Conservation (phyloP, 2,797 vertebrate species). For the Enteromius paludinosus region DNA sequence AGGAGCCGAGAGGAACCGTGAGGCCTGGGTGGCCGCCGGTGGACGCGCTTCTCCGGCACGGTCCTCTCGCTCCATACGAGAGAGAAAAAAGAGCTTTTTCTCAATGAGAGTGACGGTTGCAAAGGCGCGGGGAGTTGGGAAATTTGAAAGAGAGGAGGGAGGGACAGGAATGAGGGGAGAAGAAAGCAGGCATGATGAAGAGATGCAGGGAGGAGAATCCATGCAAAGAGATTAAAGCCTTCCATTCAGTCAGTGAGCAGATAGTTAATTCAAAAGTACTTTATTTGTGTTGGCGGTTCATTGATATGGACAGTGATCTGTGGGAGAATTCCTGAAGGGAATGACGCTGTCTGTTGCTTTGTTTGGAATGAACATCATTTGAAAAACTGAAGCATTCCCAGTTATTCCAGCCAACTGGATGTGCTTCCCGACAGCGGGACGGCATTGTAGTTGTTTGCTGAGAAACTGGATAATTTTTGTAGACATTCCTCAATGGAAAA, state of each 20-base stretch:
- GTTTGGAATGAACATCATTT: not conserved
- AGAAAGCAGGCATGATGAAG: constrained; percentile 44
- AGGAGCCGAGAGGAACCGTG: constrained; percentile 61
- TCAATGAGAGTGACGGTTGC: constrained; percentile 81
- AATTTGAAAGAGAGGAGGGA: constrained; percentile 22
- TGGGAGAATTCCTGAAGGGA: constrained; percentile 50
- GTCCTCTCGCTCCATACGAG: not conserved
- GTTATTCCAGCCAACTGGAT: constrained; percentile 4
- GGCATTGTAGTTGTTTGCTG: not conserved
- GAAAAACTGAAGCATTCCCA: not conserved
- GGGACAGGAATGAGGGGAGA: constrained; percentile 23
- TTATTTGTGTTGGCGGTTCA: constrained; percentile 42
- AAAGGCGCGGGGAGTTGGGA: constrained; percentile 55
- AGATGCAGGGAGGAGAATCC: constrained; percentile 47
- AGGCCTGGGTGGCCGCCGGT: constrained; percentile 66
- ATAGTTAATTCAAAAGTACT: constrained; percentile 40
- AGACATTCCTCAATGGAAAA: not conserved
- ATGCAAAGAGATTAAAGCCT: constrained; percentile 56
- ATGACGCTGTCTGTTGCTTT: constrained; percentile 26
- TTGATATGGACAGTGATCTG: constrained; percentile 42
- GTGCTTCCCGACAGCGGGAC: constrained; percentile 1
- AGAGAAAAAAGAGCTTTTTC: constrained; percentile 65
- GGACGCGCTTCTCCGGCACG: constrained; percentile 12
- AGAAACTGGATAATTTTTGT: not conserved
- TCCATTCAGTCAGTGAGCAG: constrained; percentile 45